These are phyloP conservation scores for Tarsius wallacei DNA, from an alignment of 2,797 vertebrate genomes.

Conservation along the genomic window DNA sequence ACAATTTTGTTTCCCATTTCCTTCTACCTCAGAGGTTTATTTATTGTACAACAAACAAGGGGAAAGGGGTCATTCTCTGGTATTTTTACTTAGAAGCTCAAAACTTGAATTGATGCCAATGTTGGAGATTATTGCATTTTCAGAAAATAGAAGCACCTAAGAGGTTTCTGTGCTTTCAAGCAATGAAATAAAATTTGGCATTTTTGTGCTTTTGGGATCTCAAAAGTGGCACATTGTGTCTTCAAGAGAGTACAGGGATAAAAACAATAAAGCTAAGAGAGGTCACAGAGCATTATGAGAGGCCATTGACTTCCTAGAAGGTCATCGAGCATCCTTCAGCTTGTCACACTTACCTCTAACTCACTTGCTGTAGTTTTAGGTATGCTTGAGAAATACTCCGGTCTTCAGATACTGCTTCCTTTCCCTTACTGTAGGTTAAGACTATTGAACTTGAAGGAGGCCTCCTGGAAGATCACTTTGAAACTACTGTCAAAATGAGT, in stretches of 20 bases:
- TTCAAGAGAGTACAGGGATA: background rate
- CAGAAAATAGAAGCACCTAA: background rate
- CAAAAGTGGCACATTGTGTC: background rate
- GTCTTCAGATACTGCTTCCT: slow-evolving; percentile 2
- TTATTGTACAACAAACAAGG: background rate
- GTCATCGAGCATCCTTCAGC: background rate
- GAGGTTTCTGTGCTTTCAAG: slow-evolving; percentile 27
- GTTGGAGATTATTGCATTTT: slow-evolving; percentile 18
- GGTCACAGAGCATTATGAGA: background rate
- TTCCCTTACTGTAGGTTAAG: slow-evolving; percentile 88
- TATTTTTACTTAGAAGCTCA: slow-evolving; percentile 35
- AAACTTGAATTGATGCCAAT: background rate
- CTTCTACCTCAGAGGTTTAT: background rate
- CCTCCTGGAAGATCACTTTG: slow-evolving; percentile 92
- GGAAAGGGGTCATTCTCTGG: background rate
- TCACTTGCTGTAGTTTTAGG: background rate
- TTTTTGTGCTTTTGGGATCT: background rate
- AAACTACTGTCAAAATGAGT: slow-evolving; percentile 92
- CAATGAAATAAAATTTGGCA: slow-evolving; percentile 11
- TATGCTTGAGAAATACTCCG: background rate
- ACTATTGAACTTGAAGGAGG: slow-evolving; percentile 85
- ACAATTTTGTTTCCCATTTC: background rate
- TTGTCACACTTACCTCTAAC: background rate
- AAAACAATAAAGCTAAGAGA: background rate
- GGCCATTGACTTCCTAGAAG: background rate